Evolutionary conservation across 2,888 invertebrate species (phyloP), one percentile per base, ranked within the genome.

Genomic region (Fragum sueziense): DNA sequence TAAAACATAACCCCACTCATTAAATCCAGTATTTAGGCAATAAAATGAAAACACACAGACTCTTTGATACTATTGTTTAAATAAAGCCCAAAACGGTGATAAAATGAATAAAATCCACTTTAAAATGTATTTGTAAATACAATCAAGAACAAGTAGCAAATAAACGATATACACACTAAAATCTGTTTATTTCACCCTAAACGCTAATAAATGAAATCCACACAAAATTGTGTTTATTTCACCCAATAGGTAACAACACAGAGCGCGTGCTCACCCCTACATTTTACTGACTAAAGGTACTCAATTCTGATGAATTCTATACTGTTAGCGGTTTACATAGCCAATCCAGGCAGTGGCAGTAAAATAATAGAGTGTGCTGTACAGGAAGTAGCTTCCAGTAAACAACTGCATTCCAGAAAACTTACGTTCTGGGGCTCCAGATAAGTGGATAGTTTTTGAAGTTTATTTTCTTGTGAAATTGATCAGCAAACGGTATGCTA

Each of bases 381-480:
- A 65, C 65, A 65, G 65, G 65, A 65, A 65, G 25, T 41, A 11
- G 7, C 25, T 27, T 25, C 65, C 37, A 34, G 65, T 65, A 65
- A 65, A 65, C 65, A 65, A 41, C 65, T 65, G 41, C 65, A 65
- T 65, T 41, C 65, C 65, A 25, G 65, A 65, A 25, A 61, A 4
- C 47, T 47, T 14, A 47, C 47, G n/a, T 47, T 14, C 47, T n/a
- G 3, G n/a, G n/a, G n/a, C n/a, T n/a, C n/a, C n/a, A n/a, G n/a
- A n/a, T n/a, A n/a, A n/a, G n/a, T n/a, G n/a, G n/a, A n/a, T n/a
- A n/a, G n/a, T n/a, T n/a, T n/a, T n/a, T n/a, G n/a, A n/a, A n/a
- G n/a, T n/a, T n/a, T n/a, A n/a, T n/a, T n/a, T n/a, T n/a, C n/a
- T n/a, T n/a, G n/a, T n/a, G n/a, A n/a, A n/a, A n/a, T n/a, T n/a